Conservation (phyloP, 2,888 invertebrate species). For the Oligia strigilis region DNA sequence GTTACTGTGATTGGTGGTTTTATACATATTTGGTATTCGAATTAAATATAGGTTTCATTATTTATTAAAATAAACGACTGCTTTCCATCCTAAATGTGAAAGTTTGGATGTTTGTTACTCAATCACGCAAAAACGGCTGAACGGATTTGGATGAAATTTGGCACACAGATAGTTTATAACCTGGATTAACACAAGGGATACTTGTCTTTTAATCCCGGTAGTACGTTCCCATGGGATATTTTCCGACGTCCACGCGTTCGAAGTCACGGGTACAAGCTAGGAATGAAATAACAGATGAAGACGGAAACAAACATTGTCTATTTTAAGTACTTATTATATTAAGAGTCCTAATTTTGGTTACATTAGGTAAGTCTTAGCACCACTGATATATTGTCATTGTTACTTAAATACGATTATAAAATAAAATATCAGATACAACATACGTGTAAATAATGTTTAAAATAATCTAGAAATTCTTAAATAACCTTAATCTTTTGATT, state of each 20-base stretch:
- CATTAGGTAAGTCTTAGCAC: conserved; percentile 69
- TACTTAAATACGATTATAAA: conserved; percentile 40
- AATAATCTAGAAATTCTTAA: conserved; percentile 45
- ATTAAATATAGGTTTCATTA: conserved; percentile 63
- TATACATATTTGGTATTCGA: conserved; percentile 86
- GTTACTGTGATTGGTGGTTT: conserved; percentile 85
- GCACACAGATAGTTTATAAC: background rate
- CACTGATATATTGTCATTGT: conserved; percentile 59
- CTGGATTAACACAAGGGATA: background rate
- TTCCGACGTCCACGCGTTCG: no score
- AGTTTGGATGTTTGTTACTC: background rate
- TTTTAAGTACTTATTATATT: conserved; percentile 25
- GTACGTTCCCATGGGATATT: background rate
- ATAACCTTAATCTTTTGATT: conserved; percentile 44
- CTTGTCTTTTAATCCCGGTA: background rate
- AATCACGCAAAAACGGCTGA: background rate
- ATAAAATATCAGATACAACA: conserved; percentile 65
- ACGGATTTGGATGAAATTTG: background rate
- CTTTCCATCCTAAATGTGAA: background rate
- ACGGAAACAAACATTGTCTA: background rate
- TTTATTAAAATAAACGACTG: conserved; percentile 12
- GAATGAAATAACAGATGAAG: no score
- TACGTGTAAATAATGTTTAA: conserved; percentile 61
- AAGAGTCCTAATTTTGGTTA: conserved; percentile 59
- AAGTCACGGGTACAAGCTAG: background rate